phyloP scores from a whole-genome alignment of 1,140 invertebrate species.

The Oncopodura yosiiana region DNA sequence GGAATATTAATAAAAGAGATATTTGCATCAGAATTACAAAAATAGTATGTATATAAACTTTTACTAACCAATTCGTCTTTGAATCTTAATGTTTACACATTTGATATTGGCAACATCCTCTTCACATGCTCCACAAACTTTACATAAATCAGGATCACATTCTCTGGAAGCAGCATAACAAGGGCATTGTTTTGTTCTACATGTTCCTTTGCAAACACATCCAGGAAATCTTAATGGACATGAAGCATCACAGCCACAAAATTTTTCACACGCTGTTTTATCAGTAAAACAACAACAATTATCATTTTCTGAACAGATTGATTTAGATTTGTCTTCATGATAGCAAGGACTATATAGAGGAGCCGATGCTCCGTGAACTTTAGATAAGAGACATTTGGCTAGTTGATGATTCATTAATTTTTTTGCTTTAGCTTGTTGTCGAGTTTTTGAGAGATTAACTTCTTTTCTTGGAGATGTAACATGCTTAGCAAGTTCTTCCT shows the following conservation, averaged over 20 bases:
- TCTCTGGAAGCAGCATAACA: conserved; percentile 53
- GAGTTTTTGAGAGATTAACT: not conserved
- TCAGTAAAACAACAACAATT: conserved; percentile 10
- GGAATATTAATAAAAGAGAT: not conserved
- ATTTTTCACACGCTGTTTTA: conserved; percentile 23
- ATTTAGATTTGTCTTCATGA: conserved; percentile 18
- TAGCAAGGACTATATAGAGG: conserved; percentile 13
- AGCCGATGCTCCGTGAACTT: conserved; percentile 1
- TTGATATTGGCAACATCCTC: conserved; percentile 12
- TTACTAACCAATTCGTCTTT: conserved; percentile 45
- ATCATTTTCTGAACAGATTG: conserved; percentile 12
- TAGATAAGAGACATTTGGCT: not conserved
- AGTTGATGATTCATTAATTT: not conserved
- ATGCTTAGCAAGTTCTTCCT: too few species aligned
- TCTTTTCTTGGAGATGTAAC: not conserved
- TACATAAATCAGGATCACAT: conserved; percentile 56
- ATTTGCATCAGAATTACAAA: not conserved
- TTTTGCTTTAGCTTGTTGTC: too few species aligned
- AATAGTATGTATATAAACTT: too few species aligned
- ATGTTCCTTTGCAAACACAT: conserved; percentile 50
- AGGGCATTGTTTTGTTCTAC: conserved; percentile 53
- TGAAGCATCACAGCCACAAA: conserved; percentile 21
- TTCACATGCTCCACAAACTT: conserved; percentile 45
- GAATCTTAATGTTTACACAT: conserved; percentile 51
- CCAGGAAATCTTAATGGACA: conserved; percentile 55